phyloP scores from a whole-genome alignment of 2,113 vertebrate species.

The Megaceryle maxima region DNA sequence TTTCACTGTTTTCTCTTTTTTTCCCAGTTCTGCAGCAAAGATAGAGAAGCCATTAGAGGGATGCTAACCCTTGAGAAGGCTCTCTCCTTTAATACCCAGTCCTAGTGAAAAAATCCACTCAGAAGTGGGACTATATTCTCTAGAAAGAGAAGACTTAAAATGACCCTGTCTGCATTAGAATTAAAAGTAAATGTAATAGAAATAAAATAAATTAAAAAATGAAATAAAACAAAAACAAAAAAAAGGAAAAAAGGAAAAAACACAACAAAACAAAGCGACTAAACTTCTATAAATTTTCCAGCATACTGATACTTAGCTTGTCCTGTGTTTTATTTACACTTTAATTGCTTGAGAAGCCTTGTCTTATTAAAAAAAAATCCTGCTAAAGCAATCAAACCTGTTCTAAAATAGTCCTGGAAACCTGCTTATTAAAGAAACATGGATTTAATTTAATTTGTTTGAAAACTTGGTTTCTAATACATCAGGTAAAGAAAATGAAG shows the following conservation, averaged over 20 bases:
- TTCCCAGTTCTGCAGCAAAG: neutral
- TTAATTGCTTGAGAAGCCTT: neutral
- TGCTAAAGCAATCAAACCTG: neutral
- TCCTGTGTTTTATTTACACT: neutral
- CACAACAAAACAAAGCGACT: too few relatives aligned
- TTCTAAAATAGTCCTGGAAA: neutral
- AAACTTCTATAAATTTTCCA: neutral
- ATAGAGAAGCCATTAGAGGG: neutral
- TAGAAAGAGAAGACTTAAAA: neutral
- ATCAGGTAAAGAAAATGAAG: neutral
- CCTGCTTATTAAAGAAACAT: neutral
- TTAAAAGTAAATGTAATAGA: neutral
- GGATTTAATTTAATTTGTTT: neutral
- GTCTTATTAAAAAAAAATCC: neutral
- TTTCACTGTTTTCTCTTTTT: neutral
- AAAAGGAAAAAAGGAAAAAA: too few relatives aligned
- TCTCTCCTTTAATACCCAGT: neutral
- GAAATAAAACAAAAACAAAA: too few relatives aligned
- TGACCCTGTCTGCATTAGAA: neutral
- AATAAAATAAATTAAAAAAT: neutral
- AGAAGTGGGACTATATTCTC: neutral
- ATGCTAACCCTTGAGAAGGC: neutral
- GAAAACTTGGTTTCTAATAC: neutral
- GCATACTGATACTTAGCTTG: neutral
- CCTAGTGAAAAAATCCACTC: neutral